Evolutionary conservation across 1,140 invertebrate species (phyloP).

Genomic region (Drosophila nigrodunni): DNA sequence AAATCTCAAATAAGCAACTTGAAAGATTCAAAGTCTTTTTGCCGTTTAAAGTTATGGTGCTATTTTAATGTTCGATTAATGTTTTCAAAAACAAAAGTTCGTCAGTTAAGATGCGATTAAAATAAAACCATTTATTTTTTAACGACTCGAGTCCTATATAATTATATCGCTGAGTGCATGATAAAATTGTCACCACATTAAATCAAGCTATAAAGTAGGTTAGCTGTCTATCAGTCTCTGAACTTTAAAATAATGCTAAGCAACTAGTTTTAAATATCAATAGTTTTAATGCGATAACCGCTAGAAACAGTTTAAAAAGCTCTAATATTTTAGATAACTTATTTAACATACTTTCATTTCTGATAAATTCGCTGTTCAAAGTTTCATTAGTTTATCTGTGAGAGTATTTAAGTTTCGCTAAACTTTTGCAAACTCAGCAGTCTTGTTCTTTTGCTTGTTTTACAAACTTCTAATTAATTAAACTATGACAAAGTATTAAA

Average conservation of each 20-base stretch:
- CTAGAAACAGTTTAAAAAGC: no score
- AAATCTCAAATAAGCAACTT: conserved; percentile 23
- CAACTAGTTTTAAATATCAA: no score
- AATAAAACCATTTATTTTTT: conserved; percentile 24
- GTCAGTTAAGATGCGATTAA: background rate
- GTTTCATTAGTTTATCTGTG: background rate
- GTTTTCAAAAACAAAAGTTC: conserved; percentile 14
- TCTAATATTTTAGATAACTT: no score
- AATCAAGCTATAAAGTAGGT: background rate
- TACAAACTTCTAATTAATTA: conserved; percentile 35
- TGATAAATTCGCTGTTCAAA: background rate
- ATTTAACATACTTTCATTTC: background rate
- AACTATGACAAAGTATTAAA: conserved; percentile 19
- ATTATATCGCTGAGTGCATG: conserved; percentile 4
- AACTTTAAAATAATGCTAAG: no score
- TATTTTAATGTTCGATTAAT: conserved; percentile 29
- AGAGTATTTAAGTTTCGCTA: conserved; percentile 9
- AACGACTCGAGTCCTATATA: background rate
- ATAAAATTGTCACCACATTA: background rate
- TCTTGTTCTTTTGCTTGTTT: conserved; percentile 7
- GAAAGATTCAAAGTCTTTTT: conserved; percentile 14
- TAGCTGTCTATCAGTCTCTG: background rate
- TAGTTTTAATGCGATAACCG: no score
- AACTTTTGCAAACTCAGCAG: background rate
- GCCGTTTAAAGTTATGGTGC: conserved; percentile 37